phyloP scores from a whole-genome alignment of 2,113 vertebrate genomes.

The Sinosuthora webbiana region DNA sequence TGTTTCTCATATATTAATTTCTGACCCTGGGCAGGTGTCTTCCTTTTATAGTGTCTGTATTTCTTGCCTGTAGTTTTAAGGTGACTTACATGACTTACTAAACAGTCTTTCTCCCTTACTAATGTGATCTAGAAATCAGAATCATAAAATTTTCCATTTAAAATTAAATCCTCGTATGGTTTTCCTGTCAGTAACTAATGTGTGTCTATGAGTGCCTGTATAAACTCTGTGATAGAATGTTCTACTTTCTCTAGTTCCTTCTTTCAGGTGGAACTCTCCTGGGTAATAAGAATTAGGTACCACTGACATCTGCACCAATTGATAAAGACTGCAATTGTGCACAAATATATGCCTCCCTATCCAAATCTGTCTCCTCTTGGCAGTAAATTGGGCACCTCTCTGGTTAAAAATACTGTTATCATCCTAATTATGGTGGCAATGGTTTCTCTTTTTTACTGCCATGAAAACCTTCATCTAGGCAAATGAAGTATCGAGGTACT shows the following conservation, averaged over 20 bases:
- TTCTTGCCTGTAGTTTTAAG: not conserved
- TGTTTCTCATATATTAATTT: not conserved
- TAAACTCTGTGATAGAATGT: not conserved
- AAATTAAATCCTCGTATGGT: not conserved
- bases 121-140: not conserved
- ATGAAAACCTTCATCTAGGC: not conserved
- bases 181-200: not conserved
- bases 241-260: not conserved
- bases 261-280: not conserved
- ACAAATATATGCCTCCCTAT: not conserved
- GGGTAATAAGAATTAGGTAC: not conserved
- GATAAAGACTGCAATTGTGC: not conserved
- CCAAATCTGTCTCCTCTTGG: not conserved
- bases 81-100: not conserved
- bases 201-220: not conserved
- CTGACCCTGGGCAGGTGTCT: fast-evolving
- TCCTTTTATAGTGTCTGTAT: not conserved
- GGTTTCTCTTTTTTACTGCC: not conserved
- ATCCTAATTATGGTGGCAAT: not conserved
- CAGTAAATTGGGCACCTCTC: not conserved
- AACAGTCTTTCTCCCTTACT: not conserved
- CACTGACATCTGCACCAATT: not conserved
- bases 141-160: not conserved
- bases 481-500: not conserved
- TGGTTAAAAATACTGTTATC: not conserved